Conservation (phyloP, 1,140 invertebrate species). For the Andricus grossulariae region DNA sequence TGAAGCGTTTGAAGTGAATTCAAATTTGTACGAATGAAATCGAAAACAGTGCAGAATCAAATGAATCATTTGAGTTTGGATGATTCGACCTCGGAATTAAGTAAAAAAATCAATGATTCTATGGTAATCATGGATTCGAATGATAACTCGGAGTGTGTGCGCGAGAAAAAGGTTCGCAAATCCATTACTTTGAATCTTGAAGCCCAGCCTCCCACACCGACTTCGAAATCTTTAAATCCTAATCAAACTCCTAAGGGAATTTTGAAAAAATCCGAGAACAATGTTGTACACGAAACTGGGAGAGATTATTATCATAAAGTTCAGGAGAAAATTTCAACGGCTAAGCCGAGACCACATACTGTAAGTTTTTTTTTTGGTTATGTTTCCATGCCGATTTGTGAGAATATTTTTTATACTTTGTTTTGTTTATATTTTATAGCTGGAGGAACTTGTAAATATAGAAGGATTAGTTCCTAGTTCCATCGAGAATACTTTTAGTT, state of each 20-base stretch:
- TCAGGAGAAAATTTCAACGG: not conserved
- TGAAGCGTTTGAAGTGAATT: not conserved
- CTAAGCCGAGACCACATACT: slow-evolving; percentile 17
- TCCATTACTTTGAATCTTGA: slow-evolving; percentile 14
- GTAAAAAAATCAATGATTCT: slow-evolving; percentile 1
- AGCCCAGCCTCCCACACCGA: slow-evolving; percentile 6
- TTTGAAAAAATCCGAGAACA: slow-evolving; percentile 1
- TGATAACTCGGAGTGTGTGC: not conserved
- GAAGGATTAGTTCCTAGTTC: not conserved
- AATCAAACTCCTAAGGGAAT: slow-evolving; percentile 20
- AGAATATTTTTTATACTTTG: not conserved
- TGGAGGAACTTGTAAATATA: not conserved
- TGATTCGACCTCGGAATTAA: slow-evolving; percentile 6
- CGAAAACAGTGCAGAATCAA: not conserved
- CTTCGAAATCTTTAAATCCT: not conserved
- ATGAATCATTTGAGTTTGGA: slow-evolving; percentile 23
- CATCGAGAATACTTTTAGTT: not conserved
- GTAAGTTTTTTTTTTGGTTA: slow-evolving; percentile 2
- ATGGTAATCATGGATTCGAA: slow-evolving; percentile 4
- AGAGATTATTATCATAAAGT: slow-evolving; percentile 12
- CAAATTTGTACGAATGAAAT: not conserved
- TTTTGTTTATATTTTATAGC: not conserved
- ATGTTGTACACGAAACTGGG: not conserved
- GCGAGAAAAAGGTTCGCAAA: slow-evolving; percentile 3
- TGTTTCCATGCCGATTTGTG: not conserved